Percentiles rank a stretch among this genome's conserved stretches.
Conservation (phyloP, 2,113 vertebrate genomes). For the Proteles cristata region DNA sequence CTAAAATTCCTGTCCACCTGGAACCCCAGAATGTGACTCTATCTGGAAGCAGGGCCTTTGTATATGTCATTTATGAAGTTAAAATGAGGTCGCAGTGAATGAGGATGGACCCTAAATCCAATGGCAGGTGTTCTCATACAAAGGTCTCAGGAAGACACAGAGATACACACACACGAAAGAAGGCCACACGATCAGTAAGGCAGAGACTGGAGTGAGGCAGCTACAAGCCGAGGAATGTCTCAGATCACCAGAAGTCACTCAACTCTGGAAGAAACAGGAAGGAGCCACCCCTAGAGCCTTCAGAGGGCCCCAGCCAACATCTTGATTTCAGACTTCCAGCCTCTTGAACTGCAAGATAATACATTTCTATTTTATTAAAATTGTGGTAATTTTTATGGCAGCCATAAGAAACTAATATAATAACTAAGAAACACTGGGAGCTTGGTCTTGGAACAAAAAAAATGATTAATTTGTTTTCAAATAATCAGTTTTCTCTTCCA, state of each 20-base stretch:
- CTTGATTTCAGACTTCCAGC: neutral
- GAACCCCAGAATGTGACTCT: neutral
- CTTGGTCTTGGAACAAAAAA: neutral
- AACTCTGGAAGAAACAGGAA: neutral
- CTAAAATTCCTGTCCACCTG: neutral
- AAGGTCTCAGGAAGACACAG: neutral
- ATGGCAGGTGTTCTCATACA: neutral
- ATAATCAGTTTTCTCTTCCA: neutral
- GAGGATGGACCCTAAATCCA: neutral
- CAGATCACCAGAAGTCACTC: neutral
- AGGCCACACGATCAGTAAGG: neutral
- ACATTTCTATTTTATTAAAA: neutral
- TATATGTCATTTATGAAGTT: neutral
- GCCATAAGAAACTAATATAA: neutral
- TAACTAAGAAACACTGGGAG: neutral
- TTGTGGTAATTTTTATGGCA: neutral
- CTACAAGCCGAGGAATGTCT: neutral
- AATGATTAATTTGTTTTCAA: neutral
- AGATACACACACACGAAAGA: neutral
- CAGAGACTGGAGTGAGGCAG: neutral
- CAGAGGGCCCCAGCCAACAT: neutral
- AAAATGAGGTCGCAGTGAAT: neutral
- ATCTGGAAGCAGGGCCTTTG: neutral
- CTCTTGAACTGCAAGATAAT: neutral
- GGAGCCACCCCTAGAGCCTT: neutral